Conservation (phyloP, 2,113 vertebrate genomes). For the Rhabdornis inornatus region DNA sequence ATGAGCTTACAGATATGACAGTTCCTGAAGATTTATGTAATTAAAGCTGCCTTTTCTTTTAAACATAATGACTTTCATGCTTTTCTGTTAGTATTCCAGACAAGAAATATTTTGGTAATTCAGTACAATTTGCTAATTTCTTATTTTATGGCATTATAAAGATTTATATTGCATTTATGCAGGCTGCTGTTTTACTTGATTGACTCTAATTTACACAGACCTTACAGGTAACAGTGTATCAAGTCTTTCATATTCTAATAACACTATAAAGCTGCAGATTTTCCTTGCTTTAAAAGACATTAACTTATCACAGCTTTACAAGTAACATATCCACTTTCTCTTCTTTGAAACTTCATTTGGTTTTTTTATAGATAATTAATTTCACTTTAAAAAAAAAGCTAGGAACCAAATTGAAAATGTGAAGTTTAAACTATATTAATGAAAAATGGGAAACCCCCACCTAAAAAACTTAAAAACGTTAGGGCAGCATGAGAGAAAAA, state of each 20-base stretch:
- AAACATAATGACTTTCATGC: constrained; percentile 56
- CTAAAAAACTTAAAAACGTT: not conserved
- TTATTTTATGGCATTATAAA: constrained; percentile 45
- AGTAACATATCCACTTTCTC: not conserved
- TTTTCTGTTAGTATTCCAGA: constrained; percentile 63
- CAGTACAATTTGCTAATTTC: constrained; percentile 54
- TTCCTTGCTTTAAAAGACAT: not conserved
- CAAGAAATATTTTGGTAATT: constrained; percentile 68
- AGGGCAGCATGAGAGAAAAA: not conserved
- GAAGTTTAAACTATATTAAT: not conserved
- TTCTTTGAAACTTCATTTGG: not conserved
- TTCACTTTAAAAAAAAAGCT: not conserved
- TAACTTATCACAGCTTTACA: not conserved
- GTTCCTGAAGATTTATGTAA: constrained; percentile 71
- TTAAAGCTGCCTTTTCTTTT: constrained; percentile 69
- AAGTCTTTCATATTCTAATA: not conserved
- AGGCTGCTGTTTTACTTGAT: constrained; percentile 53
- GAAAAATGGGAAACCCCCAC: not conserved
- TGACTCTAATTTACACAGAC: constrained; percentile 38
- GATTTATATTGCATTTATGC: constrained; percentile 3
- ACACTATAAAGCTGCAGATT: not conserved
- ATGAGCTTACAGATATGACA: constrained; percentile 74
- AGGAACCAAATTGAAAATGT: not conserved
- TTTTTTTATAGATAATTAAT: not conserved
- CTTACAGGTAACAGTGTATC: not conserved